Evolutionary conservation across 2,888 invertebrate genomes (phyloP).

Genomic region (Cryptophagus acutangulus): DNA sequence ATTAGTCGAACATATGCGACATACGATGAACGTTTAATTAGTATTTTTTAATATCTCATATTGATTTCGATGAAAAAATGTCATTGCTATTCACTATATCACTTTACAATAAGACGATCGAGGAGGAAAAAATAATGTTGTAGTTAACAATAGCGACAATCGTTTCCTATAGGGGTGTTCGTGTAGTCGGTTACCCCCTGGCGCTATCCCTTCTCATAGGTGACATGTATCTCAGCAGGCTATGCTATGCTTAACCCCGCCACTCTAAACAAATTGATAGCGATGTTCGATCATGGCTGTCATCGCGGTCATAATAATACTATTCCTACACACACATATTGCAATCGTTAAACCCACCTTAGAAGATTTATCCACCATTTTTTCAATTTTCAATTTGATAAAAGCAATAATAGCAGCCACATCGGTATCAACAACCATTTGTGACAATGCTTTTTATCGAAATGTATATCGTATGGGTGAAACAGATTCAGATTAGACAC

Average conservation of each 20-base stretch:
- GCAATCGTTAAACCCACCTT: too few species aligned
- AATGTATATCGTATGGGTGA: too few species aligned
- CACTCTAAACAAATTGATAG: conserved; percentile 22
- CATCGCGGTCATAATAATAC: conserved; percentile 23
- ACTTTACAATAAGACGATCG: too few species aligned
- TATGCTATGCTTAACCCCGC: conserved; percentile 16
- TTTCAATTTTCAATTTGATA: too few species aligned
- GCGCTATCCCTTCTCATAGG: conserved; percentile 32
- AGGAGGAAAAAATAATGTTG: conserved; percentile 19
- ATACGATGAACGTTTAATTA: too few species aligned
- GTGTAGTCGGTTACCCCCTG: conserved; percentile 24
- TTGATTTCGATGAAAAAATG: too few species aligned
- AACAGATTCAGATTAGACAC: too few species aligned
- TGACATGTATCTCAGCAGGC: conserved; percentile 33
- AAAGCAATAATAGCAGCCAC: neutral
- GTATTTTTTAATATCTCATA: too few species aligned
- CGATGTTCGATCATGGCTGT: conserved; percentile 27
- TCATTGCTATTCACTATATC: too few species aligned
- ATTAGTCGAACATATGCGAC: too few species aligned
- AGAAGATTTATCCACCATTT: too few species aligned
- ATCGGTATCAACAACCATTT: neutral
- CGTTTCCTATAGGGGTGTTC: conserved; percentile 25
- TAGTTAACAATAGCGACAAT: conserved; percentile 27
- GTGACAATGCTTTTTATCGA: too few species aligned
- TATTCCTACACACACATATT: conserved; percentile 4